Conservation (phyloP, 64 coral and sea anemone species). For the Orbicella faveolata region DNA sequence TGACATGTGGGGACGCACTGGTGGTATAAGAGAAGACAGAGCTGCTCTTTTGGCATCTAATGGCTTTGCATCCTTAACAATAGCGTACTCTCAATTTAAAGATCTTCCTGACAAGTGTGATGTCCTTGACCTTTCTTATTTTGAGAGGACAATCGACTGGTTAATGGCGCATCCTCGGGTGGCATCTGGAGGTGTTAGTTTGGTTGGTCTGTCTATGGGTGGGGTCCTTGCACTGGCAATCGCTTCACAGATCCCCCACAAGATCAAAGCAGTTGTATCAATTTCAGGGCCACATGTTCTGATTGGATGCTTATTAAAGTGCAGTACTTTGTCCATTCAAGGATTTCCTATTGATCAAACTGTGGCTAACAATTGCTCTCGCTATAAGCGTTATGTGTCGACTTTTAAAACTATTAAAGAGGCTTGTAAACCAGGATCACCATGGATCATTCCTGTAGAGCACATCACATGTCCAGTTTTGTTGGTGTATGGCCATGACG, state of each 20-base stretch:
- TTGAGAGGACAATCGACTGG: constrained; percentile 17
- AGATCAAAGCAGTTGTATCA: too few relatives aligned
- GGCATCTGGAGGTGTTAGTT: too few relatives aligned
- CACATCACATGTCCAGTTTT: constrained; percentile 24
- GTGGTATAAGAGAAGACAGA: constrained; percentile 34
- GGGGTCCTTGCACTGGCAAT: too few relatives aligned
- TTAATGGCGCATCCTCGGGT: too few relatives aligned
- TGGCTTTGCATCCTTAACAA: constrained; percentile 36
- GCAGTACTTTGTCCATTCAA: constrained; percentile 1
- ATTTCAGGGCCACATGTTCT: neutral
- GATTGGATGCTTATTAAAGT: neutral
- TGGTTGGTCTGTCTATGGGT: too few relatives aligned
- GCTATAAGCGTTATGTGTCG: neutral
- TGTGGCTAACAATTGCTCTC: neutral
- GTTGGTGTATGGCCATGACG: constrained; percentile 37
- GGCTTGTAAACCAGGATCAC: constrained; percentile 7
- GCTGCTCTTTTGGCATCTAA: constrained; percentile 30
- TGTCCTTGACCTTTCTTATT: constrained; percentile 19
- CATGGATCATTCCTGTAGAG: constrained; percentile 20
- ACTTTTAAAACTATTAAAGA: constrained; percentile 14
- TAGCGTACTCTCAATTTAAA: constrained; percentile 16
- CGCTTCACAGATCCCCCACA: too few relatives aligned
- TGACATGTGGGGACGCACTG: constrained; percentile 37
- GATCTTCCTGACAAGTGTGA: constrained; percentile 18
- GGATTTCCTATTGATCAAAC: neutral